Conservation (phyloP, 2,888 invertebrate genomes). For the Thysanoteuthis rhombus region DNA sequence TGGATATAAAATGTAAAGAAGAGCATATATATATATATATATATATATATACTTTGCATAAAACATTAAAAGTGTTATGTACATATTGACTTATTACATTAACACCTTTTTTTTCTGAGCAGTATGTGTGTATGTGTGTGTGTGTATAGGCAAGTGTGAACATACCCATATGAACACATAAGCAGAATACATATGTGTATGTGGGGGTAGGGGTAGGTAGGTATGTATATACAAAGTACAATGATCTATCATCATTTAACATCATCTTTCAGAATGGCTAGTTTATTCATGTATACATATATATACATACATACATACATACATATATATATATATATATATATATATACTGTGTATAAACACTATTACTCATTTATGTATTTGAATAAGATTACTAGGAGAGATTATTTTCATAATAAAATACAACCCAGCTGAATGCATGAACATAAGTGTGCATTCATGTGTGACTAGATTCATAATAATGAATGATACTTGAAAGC, state of each 20-base stretch:
- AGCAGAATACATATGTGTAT: not conserved
- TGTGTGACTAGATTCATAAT: too few relatives aligned
- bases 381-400: not conserved
- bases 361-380: not conserved
- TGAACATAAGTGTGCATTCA: too few relatives aligned
- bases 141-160: not conserved
- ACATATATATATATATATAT: too few relatives aligned
- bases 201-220: not conserved
- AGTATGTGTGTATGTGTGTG: not conserved
- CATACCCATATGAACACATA: not conserved
- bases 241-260: not conserved
- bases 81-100: not conserved
- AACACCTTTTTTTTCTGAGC: not conserved
- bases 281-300: not conserved
- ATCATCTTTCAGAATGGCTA: not conserved
- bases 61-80: not conserved
- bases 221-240: not conserved
- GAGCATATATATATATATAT: not conserved
- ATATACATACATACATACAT: not conserved
- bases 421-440: not conserved
- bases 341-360: not conserved
- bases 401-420: not conserved
- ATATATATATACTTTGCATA: not conserved
- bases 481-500: too few relatives aligned
- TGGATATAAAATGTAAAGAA: not conserved